phyloP scores from a whole-genome alignment of 2,797 vertebrate genomes.

The Psittacula derbiana region DNA sequence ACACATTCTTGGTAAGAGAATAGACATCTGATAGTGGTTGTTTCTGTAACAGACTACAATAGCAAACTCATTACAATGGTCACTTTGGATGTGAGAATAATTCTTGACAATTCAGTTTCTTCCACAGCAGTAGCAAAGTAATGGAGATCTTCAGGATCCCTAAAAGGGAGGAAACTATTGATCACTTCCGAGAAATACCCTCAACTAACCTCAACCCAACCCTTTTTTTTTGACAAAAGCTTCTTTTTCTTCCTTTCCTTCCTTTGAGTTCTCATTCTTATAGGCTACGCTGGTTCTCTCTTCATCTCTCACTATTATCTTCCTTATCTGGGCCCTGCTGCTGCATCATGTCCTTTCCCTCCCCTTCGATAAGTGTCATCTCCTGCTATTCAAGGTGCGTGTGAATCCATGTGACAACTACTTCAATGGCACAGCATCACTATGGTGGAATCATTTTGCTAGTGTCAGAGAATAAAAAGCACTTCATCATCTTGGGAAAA shows the following conservation, averaged over 20 bases:
- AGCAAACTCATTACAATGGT: background rate
- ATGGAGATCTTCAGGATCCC: background rate
- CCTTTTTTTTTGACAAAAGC: rapidly evolving
- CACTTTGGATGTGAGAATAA: background rate
- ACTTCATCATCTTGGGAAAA: background rate
- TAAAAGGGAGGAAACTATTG: background rate
- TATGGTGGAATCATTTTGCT: background rate
- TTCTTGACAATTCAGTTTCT: background rate
- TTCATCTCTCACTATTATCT: background rate
- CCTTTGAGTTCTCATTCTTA: background rate
- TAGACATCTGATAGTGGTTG: background rate
- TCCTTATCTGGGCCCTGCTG: background rate
- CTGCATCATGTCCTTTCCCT: background rate
- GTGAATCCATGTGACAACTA: background rate
- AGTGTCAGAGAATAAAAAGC: background rate
- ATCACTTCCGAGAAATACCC: background rate
- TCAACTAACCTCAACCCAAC: background rate
- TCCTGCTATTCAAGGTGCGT: background rate
- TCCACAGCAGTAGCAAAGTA: background rate
- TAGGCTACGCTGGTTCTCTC: background rate
- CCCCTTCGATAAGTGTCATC: background rate
- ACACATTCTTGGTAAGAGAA: background rate
- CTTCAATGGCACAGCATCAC: background rate
- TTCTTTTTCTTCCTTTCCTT: background rate
- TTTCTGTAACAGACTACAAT: background rate